Evolutionary conservation across 2,888 invertebrate genomes (phyloP), one percentile per base, ranked within the genome.

Genomic region (Oscheius sp.): DNA sequence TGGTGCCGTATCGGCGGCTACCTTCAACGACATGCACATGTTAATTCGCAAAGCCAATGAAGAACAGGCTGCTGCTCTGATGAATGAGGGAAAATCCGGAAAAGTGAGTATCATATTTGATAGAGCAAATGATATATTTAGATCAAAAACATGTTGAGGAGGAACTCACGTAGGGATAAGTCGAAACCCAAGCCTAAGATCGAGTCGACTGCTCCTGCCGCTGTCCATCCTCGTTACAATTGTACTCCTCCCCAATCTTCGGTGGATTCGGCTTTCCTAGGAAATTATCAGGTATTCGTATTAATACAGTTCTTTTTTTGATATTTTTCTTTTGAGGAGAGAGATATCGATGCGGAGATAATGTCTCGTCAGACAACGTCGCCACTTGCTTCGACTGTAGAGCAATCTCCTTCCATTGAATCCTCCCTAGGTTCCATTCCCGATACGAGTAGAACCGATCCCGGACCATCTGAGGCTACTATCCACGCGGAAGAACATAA

Each of bases 331-430:
- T 64, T 72, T 16, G 56, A 80, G 74, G 86, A 86, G 70, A 76
- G 86, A 12, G 83, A 86, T 61, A 86, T 86, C 63, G 86, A 86
- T 66, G 86, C 83, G 16, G 86, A 84, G 74, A 86, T 86, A 45
- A 82, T 81, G 29, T 77, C 74, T 9, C 74, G 84, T 58, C 78
- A 76, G 43, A 78, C 77, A 2, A 64, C 70, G 5, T 70, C 73
- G 13, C 73, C 73, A 6, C 41, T 69, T 13, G 69, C 69, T 13
- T 71, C 74, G 1, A 72, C 74, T 16, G 72, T 79, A 7, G 80
- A 79, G 58, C 78, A 80, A 58, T 76, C 76, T 29, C 82, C 80
- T 2, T 82, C 79, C 27, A 73, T 82, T 27, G 82, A 81, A 63
- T 74, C 73, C 21, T 75, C 75, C 16, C 69, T 81, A 16, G 80